A percentile compares a stretch with the other conserved stretches of the same genome.
Evolutionary conservation across 2,797 vertebrate species (phyloP).

Genomic region (Gambusia yucatana): DNA sequence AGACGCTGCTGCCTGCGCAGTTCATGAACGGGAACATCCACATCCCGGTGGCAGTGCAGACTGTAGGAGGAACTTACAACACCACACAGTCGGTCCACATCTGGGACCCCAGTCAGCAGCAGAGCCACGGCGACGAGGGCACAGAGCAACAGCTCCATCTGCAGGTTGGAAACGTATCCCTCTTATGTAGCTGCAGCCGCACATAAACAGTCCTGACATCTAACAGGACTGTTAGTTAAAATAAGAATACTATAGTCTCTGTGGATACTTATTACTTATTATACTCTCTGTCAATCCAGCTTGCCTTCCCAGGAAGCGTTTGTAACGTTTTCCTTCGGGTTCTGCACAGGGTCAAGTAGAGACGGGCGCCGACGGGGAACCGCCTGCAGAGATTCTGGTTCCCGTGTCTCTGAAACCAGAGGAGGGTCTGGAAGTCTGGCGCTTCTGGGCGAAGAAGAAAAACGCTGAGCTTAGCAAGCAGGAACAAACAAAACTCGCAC

Average conservation of each 20-base stretch:
- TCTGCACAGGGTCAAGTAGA: conserved; percentile 86
- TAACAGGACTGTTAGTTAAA: not conserved
- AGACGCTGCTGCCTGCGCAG: conserved; percentile 96
- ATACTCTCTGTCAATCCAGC: not conserved
- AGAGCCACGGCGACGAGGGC: conserved; percentile 78
- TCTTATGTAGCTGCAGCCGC: not conserved
- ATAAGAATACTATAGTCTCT: not conserved
- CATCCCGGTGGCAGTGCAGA: conserved; percentile 98
- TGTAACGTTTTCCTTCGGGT: conserved; percentile 4
- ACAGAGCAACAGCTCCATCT: conserved; percentile 88
- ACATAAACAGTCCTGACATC: not conserved
- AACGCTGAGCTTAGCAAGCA: conserved; percentile 95
- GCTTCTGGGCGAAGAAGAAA: conserved; percentile 95
- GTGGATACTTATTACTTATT: not conserved
- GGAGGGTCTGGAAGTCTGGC: conserved; percentile 97
- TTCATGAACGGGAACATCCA: conserved; percentile 99
- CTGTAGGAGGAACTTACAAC: conserved; percentile 94
- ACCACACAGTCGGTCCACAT: conserved; percentile 96
- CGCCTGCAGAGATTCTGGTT: conserved; percentile 89
- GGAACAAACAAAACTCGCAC: conserved; percentile 92
- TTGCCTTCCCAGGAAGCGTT: not conserved
- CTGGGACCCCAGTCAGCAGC: conserved; percentile 97
- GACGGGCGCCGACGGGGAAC: conserved; percentile 86
- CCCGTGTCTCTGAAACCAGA: conserved; percentile 95
- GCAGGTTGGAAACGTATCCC: conserved; percentile 78